Evolutionary conservation across 1,140 invertebrate genomes (phyloP), one percentile per base, ranked within the genome.

Genomic region (Bombus terrestris): DNA sequence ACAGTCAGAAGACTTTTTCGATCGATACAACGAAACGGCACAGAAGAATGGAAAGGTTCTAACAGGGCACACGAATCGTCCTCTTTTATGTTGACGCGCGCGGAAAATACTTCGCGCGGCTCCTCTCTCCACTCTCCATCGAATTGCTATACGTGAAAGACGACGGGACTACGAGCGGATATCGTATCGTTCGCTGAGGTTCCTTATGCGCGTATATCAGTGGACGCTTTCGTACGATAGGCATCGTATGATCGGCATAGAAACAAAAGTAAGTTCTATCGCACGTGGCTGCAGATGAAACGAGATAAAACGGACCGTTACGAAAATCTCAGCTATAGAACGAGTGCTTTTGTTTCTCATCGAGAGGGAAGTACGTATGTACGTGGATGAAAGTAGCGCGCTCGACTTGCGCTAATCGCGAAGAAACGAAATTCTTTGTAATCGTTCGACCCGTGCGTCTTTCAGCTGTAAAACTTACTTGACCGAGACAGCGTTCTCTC

Each of bases 21-120:
- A 89, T 85, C 77, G 68, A 87, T 87, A 88, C 41, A 4, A 6
- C 68, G 57, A 68, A 84, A 74, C 66, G 68, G 81, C 73, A 32
- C 77, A 53, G 75, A 84, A 71, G 35, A 64, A 64, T 81, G 76
- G 57, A 66, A 87, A 88, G 87, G 41, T 87, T 87, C 87, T 83
- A 78, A 87, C 73, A 66, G 66, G 77, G 81, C 66, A 47, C 64
- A 72, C 32, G 35, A 39, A 62, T 47, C 35, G n/a, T 47, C 6
- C 25, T 71, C 28, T 68, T 87, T 76, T 35, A 59, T 22, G 10
- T 59, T 47, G 28, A 1, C 22, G 35, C 43, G 10, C 39, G 18
- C 43, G 3, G 6, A 22, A 83, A 43, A 83, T 57, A 13, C 32
- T 64, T 35, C 32, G 32, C 32, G 32, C 32, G 3, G 3, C n/a